These are phyloP conservation scores for Eucera pruinosa DNA, from an alignment of 2,888 invertebrate genomes.

Conservation along the genomic window DNA sequence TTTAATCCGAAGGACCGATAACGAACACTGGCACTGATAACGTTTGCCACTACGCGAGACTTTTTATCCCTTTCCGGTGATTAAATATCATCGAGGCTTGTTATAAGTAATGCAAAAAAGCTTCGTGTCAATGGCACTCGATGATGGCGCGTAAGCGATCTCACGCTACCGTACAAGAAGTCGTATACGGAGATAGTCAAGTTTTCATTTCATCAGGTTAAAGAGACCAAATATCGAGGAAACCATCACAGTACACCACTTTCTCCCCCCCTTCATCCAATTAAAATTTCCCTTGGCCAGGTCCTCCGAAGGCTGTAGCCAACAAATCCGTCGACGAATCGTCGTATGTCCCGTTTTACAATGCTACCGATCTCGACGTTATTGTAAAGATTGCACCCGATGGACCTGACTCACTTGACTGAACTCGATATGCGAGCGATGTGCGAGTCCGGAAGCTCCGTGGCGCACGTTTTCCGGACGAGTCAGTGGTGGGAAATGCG, in stretches of 20 bases:
- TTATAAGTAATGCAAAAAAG: too few relatives aligned
- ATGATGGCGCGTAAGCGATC: background rate
- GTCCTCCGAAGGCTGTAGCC: constrained; percentile 20
- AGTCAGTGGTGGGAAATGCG: constrained; percentile 76
- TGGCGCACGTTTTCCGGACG: constrained; percentile 77
- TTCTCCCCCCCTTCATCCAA: background rate
- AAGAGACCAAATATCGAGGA: background rate
- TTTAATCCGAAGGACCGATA: constrained; percentile 1
- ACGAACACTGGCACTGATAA: constrained; percentile 13
- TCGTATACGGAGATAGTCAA: background rate
- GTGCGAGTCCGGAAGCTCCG: constrained; percentile 68
- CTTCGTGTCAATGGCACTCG: background rate
- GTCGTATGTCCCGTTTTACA: too few relatives aligned
- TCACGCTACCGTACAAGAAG: background rate
- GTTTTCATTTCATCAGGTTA: background rate
- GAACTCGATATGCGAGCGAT: constrained; percentile 66
- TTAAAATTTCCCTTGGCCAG: background rate
- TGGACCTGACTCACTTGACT: constrained; percentile 68
- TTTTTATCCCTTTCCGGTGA: constrained; percentile 5
- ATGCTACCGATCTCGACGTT: background rate
- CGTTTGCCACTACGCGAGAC: constrained; percentile 3
- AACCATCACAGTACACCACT: constrained; percentile 6
- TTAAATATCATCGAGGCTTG: background rate
- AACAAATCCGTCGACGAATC: too few relatives aligned
- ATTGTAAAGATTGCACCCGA: constrained; percentile 35